Conservation (phyloP, 2,797 vertebrate genomes). For the Nasua narica region DNA sequence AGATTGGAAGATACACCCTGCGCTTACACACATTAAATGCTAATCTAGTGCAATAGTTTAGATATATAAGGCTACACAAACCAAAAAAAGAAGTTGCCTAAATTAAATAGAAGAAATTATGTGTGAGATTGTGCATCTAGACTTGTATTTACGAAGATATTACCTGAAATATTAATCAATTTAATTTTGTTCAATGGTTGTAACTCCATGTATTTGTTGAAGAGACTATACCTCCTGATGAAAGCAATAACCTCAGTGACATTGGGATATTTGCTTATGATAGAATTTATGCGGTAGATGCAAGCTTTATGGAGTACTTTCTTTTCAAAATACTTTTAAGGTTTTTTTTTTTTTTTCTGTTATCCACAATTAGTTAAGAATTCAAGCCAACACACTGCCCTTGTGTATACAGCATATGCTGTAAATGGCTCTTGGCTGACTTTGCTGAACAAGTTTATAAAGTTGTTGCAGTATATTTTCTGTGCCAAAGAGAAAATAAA, state of each 20-base stretch:
- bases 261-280: neutral
- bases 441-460: neutral
- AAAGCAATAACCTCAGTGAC: neutral
- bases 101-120: neutral
- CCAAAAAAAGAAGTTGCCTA: neutral
- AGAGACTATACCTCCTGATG: neutral
- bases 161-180: neutral
- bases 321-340: neutral
- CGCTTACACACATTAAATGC: neutral
- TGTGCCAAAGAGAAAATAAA: neutral
- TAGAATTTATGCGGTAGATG: neutral
- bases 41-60: neutral
- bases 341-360: neutral
- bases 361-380: slow-evolving; percentile 30
- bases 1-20: neutral
- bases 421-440: neutral
- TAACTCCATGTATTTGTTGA: neutral
- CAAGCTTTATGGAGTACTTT: neutral
- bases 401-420: neutral
- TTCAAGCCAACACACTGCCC: neutral
- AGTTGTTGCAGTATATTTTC: slow-evolving; percentile 8
- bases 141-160: neutral
- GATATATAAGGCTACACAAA: neutral
- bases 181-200: neutral
- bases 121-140: neutral